Evolutionary conservation across 2,888 invertebrate genomes (phyloP).

Genomic region (Piscicola geometra): DNA sequence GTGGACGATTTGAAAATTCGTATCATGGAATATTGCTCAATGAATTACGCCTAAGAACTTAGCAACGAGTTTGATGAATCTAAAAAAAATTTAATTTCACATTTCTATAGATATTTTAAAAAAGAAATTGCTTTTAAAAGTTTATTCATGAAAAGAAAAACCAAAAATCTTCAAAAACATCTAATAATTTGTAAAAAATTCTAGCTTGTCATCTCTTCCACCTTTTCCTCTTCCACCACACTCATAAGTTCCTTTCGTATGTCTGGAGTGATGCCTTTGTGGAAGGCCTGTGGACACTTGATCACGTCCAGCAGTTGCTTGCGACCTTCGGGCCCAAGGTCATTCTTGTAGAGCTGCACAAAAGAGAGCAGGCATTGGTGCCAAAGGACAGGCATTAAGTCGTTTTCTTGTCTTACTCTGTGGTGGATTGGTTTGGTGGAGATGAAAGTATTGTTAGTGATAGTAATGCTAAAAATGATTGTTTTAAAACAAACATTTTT

Average conservation of each 20-base stretch:
- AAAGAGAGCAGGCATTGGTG: constrained; percentile 90
- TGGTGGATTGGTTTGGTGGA: background rate
- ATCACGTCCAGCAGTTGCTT: constrained; percentile 77
- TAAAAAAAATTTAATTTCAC: too few relatives aligned
- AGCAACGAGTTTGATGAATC: too few relatives aligned
- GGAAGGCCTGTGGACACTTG: constrained; percentile 64
- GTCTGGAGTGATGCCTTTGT: constrained; percentile 69
- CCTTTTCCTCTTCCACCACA: too few relatives aligned
- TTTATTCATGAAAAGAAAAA: too few relatives aligned
- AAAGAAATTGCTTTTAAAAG: too few relatives aligned
- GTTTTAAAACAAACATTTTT: background rate
- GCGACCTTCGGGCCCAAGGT: constrained; percentile 85
- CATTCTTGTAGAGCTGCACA: constrained; percentile 88
- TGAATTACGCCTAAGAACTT: too few relatives aligned
- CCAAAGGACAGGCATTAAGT: constrained; percentile 90
- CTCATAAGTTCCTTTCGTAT: constrained; percentile 71
- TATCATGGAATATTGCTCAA: too few relatives aligned
- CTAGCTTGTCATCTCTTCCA: background rate
- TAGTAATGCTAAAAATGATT: background rate
- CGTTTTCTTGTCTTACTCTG: constrained; percentile 76
- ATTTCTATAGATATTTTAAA: too few relatives aligned
- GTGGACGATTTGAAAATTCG: too few relatives aligned
- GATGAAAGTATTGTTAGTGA: too few relatives aligned
- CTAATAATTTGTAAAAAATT: too few relatives aligned
- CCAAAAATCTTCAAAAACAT: too few relatives aligned